phyloP scores from a whole-genome alignment of 1,140 invertebrate species.

The Chironomus striatipennis region DNA sequence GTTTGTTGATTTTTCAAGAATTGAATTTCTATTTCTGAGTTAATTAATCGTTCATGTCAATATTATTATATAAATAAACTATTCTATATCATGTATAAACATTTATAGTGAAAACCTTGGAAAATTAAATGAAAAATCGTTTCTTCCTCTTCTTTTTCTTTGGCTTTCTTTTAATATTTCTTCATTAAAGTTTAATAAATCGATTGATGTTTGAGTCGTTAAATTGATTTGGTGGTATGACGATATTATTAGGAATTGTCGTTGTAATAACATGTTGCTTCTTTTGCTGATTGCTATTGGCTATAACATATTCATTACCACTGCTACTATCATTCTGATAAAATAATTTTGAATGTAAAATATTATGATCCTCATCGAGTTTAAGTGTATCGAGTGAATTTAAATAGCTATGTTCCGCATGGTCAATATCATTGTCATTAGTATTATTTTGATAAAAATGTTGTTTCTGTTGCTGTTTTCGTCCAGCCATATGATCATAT shows the following conservation, averaged over 20 bases:
- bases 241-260: conserved; percentile 4
- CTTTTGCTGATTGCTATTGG: background rate
- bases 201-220: conserved; percentile 24
- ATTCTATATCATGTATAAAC: too few species aligned
- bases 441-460: conserved; percentile 19
- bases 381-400: background rate
- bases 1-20: too few species aligned
- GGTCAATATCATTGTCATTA: background rate
- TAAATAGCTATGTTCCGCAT: conserved; percentile 13
- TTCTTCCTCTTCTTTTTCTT: too few species aligned
- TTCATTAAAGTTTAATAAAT: conserved; percentile 19
- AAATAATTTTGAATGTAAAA: conserved; percentile 16
- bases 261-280: background rate
- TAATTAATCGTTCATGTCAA: too few species aligned
- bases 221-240: conserved; percentile 20
- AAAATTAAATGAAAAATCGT: too few species aligned
- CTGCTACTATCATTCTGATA: conserved; percentile 13
- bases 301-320: background rate
- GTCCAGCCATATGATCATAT: background rate
- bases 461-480: background rate
- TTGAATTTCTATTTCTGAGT: too few species aligned
- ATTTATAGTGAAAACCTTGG: too few species aligned
- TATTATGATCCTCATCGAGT: conserved; percentile 5
- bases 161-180: too few species aligned
- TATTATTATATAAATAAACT: too few species aligned